Conservation (phyloP, 2,797 vertebrate genomes). For the Rhabdomys pumilio region DNA sequence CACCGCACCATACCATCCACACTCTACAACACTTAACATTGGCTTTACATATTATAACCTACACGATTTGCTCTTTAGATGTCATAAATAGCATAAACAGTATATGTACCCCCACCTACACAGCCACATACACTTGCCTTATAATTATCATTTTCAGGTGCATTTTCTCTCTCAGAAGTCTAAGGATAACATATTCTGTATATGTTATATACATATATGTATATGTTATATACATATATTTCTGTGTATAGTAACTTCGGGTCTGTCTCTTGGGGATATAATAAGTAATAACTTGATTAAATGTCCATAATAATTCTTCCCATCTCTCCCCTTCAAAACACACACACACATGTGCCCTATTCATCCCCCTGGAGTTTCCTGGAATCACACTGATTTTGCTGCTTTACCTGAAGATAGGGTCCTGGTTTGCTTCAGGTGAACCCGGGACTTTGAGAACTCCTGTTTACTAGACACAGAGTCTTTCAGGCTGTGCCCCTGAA, state of each 20-base stretch:
- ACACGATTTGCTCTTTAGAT: constrained; percentile 23
- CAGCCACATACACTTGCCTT: neutral
- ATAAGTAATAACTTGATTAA: neutral
- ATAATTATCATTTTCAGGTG: constrained; percentile 32
- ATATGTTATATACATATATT: neutral
- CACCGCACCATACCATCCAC: no score
- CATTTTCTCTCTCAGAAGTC: neutral
- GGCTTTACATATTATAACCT: neutral
- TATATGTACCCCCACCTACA: neutral
- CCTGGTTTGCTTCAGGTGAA: neutral
- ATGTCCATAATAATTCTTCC: neutral
- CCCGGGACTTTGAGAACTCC: constrained; percentile 20
- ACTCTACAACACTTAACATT: neutral
- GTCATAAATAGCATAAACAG: neutral
- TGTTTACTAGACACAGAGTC: constrained; percentile 68
- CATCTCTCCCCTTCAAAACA: neutral
- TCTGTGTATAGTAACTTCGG: neutral
- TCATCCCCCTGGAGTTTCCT: neutral
- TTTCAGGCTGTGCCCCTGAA: neutral
- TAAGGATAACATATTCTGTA: constrained; percentile 12
- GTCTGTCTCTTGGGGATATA: neutral
- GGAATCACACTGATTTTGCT: neutral
- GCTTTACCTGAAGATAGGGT: constrained; percentile 70
- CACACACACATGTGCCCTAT: no score
- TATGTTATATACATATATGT: neutral